Evolutionary conservation across 2,113 vertebrate species (phyloP), one percentile per base, ranked within the genome.

Genomic region (Motacilla tschutschensis): DNA sequence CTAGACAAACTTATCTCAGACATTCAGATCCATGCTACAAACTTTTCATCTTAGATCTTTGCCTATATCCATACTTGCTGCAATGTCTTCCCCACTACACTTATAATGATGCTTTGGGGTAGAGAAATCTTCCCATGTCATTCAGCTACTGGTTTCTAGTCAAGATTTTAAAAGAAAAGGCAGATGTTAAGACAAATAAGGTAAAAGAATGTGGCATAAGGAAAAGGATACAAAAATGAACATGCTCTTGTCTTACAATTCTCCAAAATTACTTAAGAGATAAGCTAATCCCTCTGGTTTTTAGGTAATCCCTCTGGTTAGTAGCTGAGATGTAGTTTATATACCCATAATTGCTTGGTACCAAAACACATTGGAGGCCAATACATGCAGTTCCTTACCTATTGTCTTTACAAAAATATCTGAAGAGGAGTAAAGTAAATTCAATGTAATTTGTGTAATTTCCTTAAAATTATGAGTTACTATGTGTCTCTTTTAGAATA

Each of bases 1-100:
- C 83, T 67, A 87, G 70, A 67, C 21, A 89, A 80, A 80, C 77
- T 71, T 91, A 74, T 58, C 66, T 90, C 85, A 94, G 77, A 58
- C 67, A 51, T 87, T 84, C 40, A 70, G 43, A 90, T 58, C 43
- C 38, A 76, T 20, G 12, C 4, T 77, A 73, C 72, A 88, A 40
- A 31, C 14, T 76, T 82, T 79, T 58, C 14, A 14, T 88, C 63
- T 69, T 76, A 82, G 66, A 41, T 29, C 41, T 81, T 73, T 65
- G 24, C 13, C 78, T 20, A 29, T 15, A 57, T 46, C 11, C 17
- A 25, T 60, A 48, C 53, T 51, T 87, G 22, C 21, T 36, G 48
- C n/a, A 74, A 36, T 16, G 38, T n/a, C 36, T 70, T 77, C 59
- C 17, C 17, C 4, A 10, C 15, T 36, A 40, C 13, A 80, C 31